A percentile compares a stretch with the other conserved stretches of the same genome.
phyloP scores from a whole-genome alignment of 2,888 invertebrate species.

The Dynastes hyllus region DNA sequence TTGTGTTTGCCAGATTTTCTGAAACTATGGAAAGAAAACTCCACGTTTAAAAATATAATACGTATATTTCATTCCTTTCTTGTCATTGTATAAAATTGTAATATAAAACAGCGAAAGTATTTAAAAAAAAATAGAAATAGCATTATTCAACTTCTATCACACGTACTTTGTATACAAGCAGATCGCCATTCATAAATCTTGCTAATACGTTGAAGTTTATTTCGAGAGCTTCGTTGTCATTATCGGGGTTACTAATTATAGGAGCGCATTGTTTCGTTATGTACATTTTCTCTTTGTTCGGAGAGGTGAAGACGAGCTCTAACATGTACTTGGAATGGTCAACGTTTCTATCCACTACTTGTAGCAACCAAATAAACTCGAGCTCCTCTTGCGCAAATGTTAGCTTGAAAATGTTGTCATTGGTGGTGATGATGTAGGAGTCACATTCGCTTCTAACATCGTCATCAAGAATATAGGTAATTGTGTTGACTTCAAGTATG shows the following conservation, averaged over 20 bases:
- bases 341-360: slow-evolving; percentile 62
- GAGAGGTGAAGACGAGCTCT: slow-evolving; percentile 61
- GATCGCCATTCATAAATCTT: slow-evolving; percentile 20
- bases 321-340: slow-evolving; percentile 61
- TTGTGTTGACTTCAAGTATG: slow-evolving; percentile 60
- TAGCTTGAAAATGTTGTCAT: slow-evolving; percentile 61
- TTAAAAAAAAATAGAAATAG: not conserved
- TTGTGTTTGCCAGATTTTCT: too few relatives aligned
- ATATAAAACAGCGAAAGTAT: not conserved
- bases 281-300: not conserved
- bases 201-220: not conserved
- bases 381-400: slow-evolving; percentile 58
- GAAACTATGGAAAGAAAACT: too few relatives aligned
- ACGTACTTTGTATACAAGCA: slow-evolving; percentile 24
- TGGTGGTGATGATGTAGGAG: slow-evolving; percentile 60
- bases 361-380: slow-evolving; percentile 62
- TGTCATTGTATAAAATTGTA: too few relatives aligned
- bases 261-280: not conserved
- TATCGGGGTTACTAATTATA: not conserved
- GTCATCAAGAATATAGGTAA: slow-evolving; percentile 45
- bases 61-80: too few relatives aligned
- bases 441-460: slow-evolving; percentile 51
- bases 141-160: not conserved
- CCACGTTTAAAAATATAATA: too few relatives aligned
- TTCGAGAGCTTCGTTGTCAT: not conserved